phyloP scores from a whole-genome alignment of 2,113 vertebrate species.

The Apteryx mantelli region DNA sequence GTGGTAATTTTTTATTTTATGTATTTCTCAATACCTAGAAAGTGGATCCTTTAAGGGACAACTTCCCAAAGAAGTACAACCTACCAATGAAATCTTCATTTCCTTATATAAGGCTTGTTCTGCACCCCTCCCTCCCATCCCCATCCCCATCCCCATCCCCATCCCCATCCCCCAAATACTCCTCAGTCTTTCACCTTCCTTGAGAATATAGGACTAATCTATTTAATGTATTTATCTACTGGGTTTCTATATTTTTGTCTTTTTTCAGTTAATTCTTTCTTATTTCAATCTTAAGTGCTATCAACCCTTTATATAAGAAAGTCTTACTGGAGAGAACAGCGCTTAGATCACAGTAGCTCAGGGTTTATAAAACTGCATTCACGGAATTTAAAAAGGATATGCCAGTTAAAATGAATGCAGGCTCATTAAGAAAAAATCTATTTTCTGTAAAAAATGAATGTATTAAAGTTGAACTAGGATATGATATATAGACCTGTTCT shows the following conservation, averaged over 20 bases:
- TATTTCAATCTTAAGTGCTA: background rate
- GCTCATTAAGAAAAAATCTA: background rate
- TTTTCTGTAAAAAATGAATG: background rate
- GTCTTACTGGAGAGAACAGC: background rate
- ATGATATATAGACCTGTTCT: accelerated
- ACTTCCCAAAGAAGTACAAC: background rate
- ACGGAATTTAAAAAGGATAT: background rate
- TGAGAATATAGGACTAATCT: background rate
- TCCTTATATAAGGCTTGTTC: background rate
- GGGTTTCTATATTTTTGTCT: background rate
- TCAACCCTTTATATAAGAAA: background rate
- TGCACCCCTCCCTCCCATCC: background rate
- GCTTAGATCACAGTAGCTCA: background rate
- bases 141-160: too few species aligned
- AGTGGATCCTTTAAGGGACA: background rate
- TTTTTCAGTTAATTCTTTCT: background rate
- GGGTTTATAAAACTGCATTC: background rate
- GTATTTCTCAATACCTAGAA: background rate
- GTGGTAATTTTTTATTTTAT: background rate
- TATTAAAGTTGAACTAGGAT: background rate
- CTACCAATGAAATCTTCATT: background rate
- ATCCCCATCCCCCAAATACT: background rate
- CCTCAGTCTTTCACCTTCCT: background rate
- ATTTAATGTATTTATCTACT: background rate
- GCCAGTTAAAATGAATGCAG: background rate